A percentile compares a stretch with the other conserved stretches of the same genome.
Evolutionary conservation across 1,140 invertebrate species (phyloP).

Genomic region (Penaeus indicus): DNA sequence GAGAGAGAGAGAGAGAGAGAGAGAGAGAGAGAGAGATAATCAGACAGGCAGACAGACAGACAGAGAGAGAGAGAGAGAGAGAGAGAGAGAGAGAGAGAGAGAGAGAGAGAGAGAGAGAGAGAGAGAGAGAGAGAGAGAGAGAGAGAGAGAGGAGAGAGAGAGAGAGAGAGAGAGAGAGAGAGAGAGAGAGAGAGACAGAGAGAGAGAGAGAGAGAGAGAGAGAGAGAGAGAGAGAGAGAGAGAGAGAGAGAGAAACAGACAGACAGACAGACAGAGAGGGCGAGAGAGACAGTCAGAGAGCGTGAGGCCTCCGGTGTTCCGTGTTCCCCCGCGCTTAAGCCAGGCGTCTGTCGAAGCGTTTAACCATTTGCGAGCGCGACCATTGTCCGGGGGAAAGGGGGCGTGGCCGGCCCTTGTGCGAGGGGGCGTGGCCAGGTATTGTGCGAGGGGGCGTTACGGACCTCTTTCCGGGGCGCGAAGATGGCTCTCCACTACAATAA

Average conservation of each 20-base stretch:
- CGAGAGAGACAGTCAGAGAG: background rate
- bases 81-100: background rate
- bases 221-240: no score
- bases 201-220: no score
- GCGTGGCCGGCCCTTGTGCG: slow-evolving; percentile 9
- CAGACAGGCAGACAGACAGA: background rate
- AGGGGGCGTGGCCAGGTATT: background rate
- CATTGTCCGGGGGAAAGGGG: background rate
- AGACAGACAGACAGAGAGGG: background rate
- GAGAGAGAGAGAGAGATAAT: background rate
- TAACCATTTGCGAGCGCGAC: slow-evolving; percentile 6
- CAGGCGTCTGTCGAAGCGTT: background rate
- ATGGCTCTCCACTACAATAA: background rate
- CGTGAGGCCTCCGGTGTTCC: background rate
- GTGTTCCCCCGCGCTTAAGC: background rate
- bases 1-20: no score
- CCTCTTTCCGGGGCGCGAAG: background rate
- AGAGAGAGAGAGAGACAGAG: no score
- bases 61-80: background rate
- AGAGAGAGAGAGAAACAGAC: background rate
- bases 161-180: background rate
- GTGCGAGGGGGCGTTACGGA: background rate
- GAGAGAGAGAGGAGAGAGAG: background rate
- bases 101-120: background rate
- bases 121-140: background rate